phyloP scores from a whole-genome alignment of 2,888 invertebrate species.

The Hypselothyrea guttata region DNA sequence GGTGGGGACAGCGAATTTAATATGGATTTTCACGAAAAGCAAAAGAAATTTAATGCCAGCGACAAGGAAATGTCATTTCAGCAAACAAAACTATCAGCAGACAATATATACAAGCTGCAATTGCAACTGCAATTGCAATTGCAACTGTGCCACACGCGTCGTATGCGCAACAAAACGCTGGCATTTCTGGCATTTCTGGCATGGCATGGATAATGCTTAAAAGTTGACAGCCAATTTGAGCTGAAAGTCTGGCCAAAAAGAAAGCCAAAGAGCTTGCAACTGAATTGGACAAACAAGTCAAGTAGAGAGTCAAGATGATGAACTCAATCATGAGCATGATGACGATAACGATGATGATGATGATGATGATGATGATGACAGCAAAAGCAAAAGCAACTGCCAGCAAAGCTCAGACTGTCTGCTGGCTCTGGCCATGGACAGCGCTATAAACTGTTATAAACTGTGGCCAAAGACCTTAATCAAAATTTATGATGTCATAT shows the following conservation, averaged over 20 bases:
- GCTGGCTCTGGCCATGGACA: slow-evolving; percentile 14
- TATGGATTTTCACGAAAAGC: slow-evolving; percentile 25
- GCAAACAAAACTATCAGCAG: slow-evolving; percentile 14
- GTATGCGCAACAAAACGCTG: slow-evolving; percentile 31
- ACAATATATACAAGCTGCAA: slow-evolving; percentile 29
- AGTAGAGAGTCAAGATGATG: slow-evolving; percentile 21
- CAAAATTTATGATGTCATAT: slow-evolving; percentile 71
- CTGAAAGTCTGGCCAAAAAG: slow-evolving; percentile 29
- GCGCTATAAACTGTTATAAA: slow-evolving; percentile 63
- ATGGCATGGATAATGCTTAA: slow-evolving; percentile 35
- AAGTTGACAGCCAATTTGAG: slow-evolving; percentile 47
- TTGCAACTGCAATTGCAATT: slow-evolving; percentile 1
- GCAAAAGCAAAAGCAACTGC: too few species aligned
- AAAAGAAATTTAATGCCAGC: slow-evolving; percentile 25
- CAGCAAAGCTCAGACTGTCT: background rate
- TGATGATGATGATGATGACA: background rate
- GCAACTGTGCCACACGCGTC: slow-evolving; percentile 14
- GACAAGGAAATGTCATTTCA: slow-evolving; percentile 21
- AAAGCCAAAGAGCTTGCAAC: slow-evolving; percentile 29
- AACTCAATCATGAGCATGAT: slow-evolving; percentile 4
- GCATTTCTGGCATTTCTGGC: too few species aligned
- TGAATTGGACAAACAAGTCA: slow-evolving; percentile 36
- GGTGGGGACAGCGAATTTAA: too few species aligned
- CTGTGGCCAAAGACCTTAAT: slow-evolving; percentile 71
- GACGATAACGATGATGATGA: slow-evolving; percentile 5